Percentiles rank a stretch among this genome's conserved stretches.
Evolutionary conservation across 2,797 vertebrate genomes (phyloP).

Genomic region (Varecia variegata): DNA sequence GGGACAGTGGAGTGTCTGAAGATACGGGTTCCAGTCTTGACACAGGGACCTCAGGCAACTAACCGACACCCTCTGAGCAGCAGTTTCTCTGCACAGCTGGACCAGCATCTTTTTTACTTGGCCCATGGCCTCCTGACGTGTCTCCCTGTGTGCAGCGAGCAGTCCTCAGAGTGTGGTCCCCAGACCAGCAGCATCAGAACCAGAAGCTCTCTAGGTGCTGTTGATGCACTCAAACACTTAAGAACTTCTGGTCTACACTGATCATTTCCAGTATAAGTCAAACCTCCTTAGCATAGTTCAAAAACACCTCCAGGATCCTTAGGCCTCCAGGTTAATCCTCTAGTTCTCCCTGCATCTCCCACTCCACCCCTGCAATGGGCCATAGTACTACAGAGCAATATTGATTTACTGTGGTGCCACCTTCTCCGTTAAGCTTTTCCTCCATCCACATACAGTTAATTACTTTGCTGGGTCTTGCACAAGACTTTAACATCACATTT

Average conservation of each 20-base stretch:
- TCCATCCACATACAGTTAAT: not conserved
- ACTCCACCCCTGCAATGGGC: not conserved
- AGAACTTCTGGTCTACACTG: not conserved
- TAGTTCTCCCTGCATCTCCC: not conserved
- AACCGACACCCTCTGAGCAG: not conserved
- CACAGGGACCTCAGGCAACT: rapidly evolving
- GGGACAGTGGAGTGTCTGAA: not conserved
- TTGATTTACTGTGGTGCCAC: not conserved
- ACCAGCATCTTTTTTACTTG: not conserved
- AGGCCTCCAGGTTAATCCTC: not conserved
- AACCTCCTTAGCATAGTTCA: not conserved
- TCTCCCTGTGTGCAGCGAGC: not conserved
- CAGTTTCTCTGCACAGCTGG: not conserved
- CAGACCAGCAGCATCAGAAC: not conserved
- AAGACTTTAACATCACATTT: not conserved
- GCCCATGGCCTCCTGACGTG: not conserved
- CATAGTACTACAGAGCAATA: not conserved
- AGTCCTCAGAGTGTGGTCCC: not conserved
- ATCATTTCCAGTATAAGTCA: not conserved
- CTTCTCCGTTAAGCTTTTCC: not conserved
- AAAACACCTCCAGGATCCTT: not conserved
- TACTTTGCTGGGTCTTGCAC: not conserved
- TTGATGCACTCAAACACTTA: not conserved
- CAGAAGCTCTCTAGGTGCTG: not conserved
- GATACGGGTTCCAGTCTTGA: not conserved